Base-by-base conservation (phyloP, 1,140 invertebrate species). In the Heterodera schachtii region DNA sequence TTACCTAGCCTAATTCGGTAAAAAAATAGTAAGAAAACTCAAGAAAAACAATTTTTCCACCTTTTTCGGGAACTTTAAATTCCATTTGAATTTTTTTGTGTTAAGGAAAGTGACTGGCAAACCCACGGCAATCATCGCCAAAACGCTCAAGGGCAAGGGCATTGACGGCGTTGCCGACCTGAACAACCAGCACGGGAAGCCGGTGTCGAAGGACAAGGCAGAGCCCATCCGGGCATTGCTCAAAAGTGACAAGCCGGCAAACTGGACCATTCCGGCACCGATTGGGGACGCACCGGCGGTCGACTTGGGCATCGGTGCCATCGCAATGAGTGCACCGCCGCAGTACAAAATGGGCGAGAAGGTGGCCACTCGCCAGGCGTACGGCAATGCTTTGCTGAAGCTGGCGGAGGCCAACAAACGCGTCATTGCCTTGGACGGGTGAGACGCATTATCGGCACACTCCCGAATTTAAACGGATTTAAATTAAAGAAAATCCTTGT, bases 121-220 rank as follows among this genome's bases (percentile, higher is more conserved):
- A 88, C 98, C 98, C 46, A 97, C 96, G 19, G 96, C 95, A 73
- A 93, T 99, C 60, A 91, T 99, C 74, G 95, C 95, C 44, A 98
- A 98, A 92, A 99, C 97, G 0, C 96, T 93, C 90, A 99, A 99
- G 91, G 97, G 97, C 6, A 95, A 93, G 89, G 93, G 89, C 41
- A 90, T 96, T 90, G 93, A 75, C 88, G 92, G 93, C 49, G 95
- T 99, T 89, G 96, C 98, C 91, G 94, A 99, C 91, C 71, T 93
- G 82, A 94, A 96, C 73, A 96, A 97, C 90, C 99, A 96, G 96
- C 98, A 99, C 90, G 98, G 98, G 66, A 99, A 98, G 90, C 93
- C 97, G 0, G 91, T 99, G 46, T 95, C 95, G 3, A 93, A 92
- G 52, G 94, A 96, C 86, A 93, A 94, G 8, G 93, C 93, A 6